phyloP scores from a whole-genome alignment of 2,113 vertebrate species.

The Apaloderma vittatum region DNA sequence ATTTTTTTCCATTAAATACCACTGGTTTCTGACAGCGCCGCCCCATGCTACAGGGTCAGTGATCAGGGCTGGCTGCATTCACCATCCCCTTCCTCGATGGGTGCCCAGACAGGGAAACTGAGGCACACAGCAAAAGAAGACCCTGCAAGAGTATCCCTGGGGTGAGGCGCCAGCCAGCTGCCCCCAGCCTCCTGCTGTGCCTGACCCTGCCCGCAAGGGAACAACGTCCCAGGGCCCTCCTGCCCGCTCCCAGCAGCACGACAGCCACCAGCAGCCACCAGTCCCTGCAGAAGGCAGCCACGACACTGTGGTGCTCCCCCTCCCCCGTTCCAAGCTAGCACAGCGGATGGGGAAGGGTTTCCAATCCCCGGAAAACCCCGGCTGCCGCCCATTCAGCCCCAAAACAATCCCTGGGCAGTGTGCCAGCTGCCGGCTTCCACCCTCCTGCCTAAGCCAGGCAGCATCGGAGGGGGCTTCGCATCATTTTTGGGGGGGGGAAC shows the following conservation, averaged over 20 bases:
- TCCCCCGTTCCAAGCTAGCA: fast-evolving
- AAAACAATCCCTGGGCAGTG: conserved; percentile 65
- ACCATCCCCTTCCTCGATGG: fast-evolving
- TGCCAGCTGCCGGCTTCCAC: conserved; percentile 2
- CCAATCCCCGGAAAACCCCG: conserved; percentile 34
- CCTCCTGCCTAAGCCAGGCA: background rate
- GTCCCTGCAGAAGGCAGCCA: background rate
- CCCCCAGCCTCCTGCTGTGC: background rate
- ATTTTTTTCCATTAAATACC: conserved; percentile 31
- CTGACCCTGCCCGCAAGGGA: background rate
- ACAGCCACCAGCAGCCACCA: background rate
- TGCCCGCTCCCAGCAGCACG: background rate
- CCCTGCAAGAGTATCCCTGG: background rate
- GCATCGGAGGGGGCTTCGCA: background rate
- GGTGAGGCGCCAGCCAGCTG: background rate
- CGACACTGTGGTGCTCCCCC: no score
- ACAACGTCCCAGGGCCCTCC: background rate
- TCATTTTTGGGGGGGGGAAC: background rate
- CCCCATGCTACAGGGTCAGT: fast-evolving
- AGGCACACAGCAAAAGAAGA: background rate
- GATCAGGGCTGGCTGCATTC: background rate
- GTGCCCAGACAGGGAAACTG: background rate
- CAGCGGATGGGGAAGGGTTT: background rate
- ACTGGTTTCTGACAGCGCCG: background rate
- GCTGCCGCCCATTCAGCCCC: conserved; percentile 46